phyloP scores from a whole-genome alignment of 2,888 invertebrate species.

The Napeogenes sylphis region DNA sequence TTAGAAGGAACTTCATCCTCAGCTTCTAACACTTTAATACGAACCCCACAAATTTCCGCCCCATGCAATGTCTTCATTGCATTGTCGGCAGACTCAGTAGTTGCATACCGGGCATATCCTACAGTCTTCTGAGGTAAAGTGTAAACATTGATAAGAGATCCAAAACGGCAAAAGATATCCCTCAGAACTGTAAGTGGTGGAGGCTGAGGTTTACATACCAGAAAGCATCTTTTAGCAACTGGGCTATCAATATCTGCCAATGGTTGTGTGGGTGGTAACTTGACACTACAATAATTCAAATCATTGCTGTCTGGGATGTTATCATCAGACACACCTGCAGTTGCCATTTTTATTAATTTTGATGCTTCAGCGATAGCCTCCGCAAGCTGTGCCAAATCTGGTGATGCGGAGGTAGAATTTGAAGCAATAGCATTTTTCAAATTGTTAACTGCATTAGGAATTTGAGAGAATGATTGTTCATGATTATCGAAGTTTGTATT shows the following conservation, averaged over 20 bases:
- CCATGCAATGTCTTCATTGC: slow-evolving; percentile 87
- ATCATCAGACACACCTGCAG: slow-evolving; percentile 48
- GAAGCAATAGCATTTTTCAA: slow-evolving; percentile 51
- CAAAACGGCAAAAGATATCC: slow-evolving; percentile 94
- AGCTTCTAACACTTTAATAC: slow-evolving; percentile 92
- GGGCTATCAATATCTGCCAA: slow-evolving; percentile 82
- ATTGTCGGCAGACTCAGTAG: slow-evolving; percentile 83
- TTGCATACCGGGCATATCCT: slow-evolving; percentile 93
- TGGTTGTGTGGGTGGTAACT: slow-evolving; percentile 84
- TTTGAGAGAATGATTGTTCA: slow-evolving; percentile 42
- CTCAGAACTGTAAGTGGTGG: slow-evolving; percentile 88
- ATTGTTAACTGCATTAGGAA: slow-evolving; percentile 50
- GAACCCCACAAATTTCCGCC: slow-evolving; percentile 90
- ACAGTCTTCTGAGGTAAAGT: slow-evolving; percentile 93
- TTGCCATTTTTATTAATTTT: slow-evolving; percentile 83
- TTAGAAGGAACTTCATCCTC: slow-evolving; percentile 72
- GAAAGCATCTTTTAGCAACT: slow-evolving; percentile 82
- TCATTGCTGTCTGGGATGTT: slow-evolving; percentile 47
- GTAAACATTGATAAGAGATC: slow-evolving; percentile 92
- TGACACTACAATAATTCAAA: slow-evolving; percentile 80
- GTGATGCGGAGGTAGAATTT: slow-evolving; percentile 43
- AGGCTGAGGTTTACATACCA: slow-evolving; percentile 81
- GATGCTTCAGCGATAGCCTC: slow-evolving; percentile 88
- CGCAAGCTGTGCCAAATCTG: slow-evolving; percentile 82
- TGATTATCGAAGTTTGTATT: slow-evolving; percentile 46